Evolutionary conservation across 1,140 invertebrate species (phyloP).

Genomic region (Lasioglossum albipes): DNA sequence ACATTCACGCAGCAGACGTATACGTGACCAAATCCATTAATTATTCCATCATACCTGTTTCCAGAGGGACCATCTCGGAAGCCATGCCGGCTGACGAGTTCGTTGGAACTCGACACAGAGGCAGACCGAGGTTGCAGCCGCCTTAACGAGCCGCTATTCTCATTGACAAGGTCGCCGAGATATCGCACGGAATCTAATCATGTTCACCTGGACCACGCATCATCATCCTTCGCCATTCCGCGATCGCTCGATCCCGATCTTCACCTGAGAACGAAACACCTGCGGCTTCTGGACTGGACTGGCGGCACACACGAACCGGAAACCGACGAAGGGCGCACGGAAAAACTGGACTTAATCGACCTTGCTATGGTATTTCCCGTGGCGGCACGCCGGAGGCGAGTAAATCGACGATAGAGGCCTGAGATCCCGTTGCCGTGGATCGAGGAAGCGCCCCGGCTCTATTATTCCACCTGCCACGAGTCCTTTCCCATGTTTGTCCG

Average conservation of each 20-base stretch:
- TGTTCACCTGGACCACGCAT: constrained; percentile 19
- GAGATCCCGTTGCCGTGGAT: no score
- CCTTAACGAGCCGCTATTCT: constrained; percentile 62
- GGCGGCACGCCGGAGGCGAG: background rate
- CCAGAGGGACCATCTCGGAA: constrained; percentile 67
- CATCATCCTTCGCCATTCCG: background rate
- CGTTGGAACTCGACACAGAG: constrained; percentile 56
- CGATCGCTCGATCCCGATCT: background rate
- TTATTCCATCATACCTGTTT: constrained; percentile 60
- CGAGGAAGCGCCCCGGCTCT: no score
- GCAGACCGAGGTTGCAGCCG: constrained; percentile 64
- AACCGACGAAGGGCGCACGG: background rate
- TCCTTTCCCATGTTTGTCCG: no score
- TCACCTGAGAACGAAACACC: background rate
- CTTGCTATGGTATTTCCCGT: constrained; percentile 4
- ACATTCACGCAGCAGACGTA: no score
- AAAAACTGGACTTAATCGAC: constrained; percentile 12
- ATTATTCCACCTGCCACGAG: no score
- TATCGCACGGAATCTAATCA: constrained; percentile 42
- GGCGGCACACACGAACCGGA: background rate
- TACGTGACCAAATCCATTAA: constrained; percentile 47
- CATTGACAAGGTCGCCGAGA: constrained; percentile 32
- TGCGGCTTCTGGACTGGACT: no score
- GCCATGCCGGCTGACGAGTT: constrained; percentile 68
- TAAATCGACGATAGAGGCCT: background rate